Base-by-base conservation (phyloP, 2,888 invertebrate genomes). In the Lordiphosa fenestrarum region DNA sequence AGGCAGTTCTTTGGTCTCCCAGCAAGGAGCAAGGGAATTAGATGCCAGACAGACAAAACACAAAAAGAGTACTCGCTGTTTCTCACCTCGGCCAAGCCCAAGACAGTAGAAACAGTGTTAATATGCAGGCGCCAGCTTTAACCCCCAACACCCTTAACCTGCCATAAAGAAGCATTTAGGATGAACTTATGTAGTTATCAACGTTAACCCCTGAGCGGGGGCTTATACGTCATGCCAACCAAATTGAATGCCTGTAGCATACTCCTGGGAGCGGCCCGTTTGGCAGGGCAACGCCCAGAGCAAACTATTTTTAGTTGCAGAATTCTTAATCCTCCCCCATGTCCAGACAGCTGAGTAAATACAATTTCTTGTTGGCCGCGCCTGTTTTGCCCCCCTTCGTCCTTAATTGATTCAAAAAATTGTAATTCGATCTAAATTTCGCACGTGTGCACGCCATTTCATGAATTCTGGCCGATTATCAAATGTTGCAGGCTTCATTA, bases 341-440 rank as follows among this genome's bases (percentile, higher is more conserved):
- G 53, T 2, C 50, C 42, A 49, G 57, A 57, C 68, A 47, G 44
- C 54, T 57, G 60, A 15, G 56, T 75, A 65, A 71, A 75, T 78
- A 74, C 71, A 65, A 65, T 53, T 30, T 9, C 9, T 30, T 9
- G 1, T 30, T 38, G 48, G 69, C 30, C 64, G 65, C 68, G 75
- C 78, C 69, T 39, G 35, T 36, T 52, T 36, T 36, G 59, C 42
- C 23, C 23, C 56, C 2, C 15, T 3, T 49, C 15, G 30, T 53
- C 49, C 75, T 72, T 82, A 75, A 75, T 75, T 82, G 83, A 72
- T 69, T 82, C 52, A 54, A 66, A 49, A 63, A 57, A 46, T 68
- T 68, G 64, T 60, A 68, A 75, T 75, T 78, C 49, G 53, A 82
- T 66, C 60, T 53, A 62, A 69, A 63, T 61, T 75, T 55, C 36